A percentile compares a stretch with the other conserved stretches of the same genome.
phyloP scores from a whole-genome alignment of 1,140 invertebrate genomes.

The Formica selysi region DNA sequence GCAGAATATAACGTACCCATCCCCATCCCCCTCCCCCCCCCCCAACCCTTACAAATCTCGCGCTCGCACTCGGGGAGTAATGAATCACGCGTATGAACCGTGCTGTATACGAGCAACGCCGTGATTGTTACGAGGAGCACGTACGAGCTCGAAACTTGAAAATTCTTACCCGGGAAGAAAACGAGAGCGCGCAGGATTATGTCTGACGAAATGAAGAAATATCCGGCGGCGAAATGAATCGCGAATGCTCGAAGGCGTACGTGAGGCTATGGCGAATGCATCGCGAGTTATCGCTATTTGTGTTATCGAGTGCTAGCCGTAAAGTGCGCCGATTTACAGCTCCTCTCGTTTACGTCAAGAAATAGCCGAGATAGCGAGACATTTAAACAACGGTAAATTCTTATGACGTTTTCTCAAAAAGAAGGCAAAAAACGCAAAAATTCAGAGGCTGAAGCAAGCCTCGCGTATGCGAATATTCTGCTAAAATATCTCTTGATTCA shows the following conservation, averaged over 20 bases:
- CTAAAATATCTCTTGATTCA: too few relatives aligned
- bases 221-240: conserved; percentile 50
- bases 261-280: conserved; percentile 15
- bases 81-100: conserved; percentile 42
- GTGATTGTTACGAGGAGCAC: conserved; percentile 24
- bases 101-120: not conserved
- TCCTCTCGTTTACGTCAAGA: not conserved
- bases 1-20: conserved; percentile 35
- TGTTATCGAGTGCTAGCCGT: conserved; percentile 1
- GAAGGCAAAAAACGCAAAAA: not conserved
- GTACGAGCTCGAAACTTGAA: conserved; percentile 48
- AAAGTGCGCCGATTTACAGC: conserved; percentile 13
- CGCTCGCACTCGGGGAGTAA: conserved; percentile 48
- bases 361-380: not conserved
- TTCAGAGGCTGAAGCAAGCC: too few relatives aligned
- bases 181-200: conserved; percentile 17
- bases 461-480: too few relatives aligned
- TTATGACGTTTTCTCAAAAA: conserved; percentile 11
- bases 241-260: conserved; percentile 24
- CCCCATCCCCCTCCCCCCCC: too few relatives aligned
- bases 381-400: conserved; percentile 34
- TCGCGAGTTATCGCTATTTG: conserved; percentile 21
- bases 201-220: conserved; percentile 44
- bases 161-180: conserved; percentile 28
- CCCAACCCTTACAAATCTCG: conserved; percentile 33